phyloP scores from a whole-genome alignment of 2,888 invertebrate species.

The Isoperla grammatica region DNA sequence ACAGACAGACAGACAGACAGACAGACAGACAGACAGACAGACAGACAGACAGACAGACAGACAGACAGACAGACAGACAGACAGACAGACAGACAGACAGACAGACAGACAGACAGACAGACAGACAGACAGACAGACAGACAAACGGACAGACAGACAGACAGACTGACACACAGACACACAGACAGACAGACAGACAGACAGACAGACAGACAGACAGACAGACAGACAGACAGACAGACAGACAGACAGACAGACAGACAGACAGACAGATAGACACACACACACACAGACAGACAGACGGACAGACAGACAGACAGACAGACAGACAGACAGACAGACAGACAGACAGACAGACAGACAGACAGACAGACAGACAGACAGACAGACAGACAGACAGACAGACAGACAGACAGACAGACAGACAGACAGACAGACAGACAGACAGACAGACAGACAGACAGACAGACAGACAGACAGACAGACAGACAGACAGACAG shows the following conservation, averaged over 20 bases:
- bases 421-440: too few species aligned
- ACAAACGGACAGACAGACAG: conserved; percentile 3
- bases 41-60: too few species aligned
- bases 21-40: too few species aligned
- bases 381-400: too few species aligned
- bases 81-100: background rate
- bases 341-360: background rate
- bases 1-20: too few species aligned
- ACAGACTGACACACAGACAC: conserved; percentile 1
- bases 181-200: background rate
- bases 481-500: too few species aligned
- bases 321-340: background rate
- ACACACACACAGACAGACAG: too few species aligned
- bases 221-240: background rate
- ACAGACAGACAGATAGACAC: too few species aligned
- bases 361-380: background rate
- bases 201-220: background rate
- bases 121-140: conserved; percentile 6
- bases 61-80: background rate
- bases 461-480: too few species aligned
- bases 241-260: background rate
- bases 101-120: conserved; percentile 1
- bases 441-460: too few species aligned
- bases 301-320: background rate
- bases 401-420: too few species aligned